Evolutionary conservation across 2,797 vertebrate genomes (phyloP), one percentile per base, ranked within the genome.

Genomic region (Ceryle rudis): DNA sequence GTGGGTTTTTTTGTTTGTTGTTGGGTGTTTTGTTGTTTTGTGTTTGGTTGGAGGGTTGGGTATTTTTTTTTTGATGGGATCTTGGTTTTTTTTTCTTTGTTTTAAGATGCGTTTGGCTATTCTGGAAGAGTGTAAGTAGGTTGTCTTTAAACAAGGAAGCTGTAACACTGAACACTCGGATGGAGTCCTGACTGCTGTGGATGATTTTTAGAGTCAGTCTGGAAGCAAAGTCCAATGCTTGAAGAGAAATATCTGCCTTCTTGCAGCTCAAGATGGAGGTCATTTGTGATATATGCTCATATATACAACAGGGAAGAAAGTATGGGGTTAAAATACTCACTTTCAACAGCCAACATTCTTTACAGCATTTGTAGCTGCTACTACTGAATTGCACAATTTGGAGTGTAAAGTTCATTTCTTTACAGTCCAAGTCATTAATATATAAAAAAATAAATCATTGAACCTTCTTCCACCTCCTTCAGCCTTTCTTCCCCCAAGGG

Each of bases 311-410:
- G 21, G 47, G 21, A 82, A 62, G 64, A 37, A 75, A 47, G 6
- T 5, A 55, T 1, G 2, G 20, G 11, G 3, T 44, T 73, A 57
- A 80, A 74, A 49, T 54, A 3, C 16, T 91, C 16, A 8, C 0
- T 78, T 94, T 58, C 39, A 69, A 9, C 9, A 25, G 13, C 11
- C 6, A 71, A 5, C 8, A 15, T 51, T n/a, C 14, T 61, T 75
- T 17, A 49, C n/a, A 62, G 17, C 5, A 5, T 31, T 9, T 37
- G 2, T 37, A 47, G 33, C 15, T 81, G 20, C n/a, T 55, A 42
- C 29, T 55, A 42, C 21, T 54, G 35, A 29, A 31, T 60, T 75
- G 39, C 22, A 44, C 21, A 51, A 1, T 66, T 55, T 28, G 0
- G 9, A 55, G 7, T 65, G 33, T 31, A 62, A 47, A 70, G 19